A percentile compares a stretch with the other conserved stretches of the same genome.
phyloP scores from a whole-genome alignment of 2,113 vertebrate species.

The Lepus europaeus region DNA sequence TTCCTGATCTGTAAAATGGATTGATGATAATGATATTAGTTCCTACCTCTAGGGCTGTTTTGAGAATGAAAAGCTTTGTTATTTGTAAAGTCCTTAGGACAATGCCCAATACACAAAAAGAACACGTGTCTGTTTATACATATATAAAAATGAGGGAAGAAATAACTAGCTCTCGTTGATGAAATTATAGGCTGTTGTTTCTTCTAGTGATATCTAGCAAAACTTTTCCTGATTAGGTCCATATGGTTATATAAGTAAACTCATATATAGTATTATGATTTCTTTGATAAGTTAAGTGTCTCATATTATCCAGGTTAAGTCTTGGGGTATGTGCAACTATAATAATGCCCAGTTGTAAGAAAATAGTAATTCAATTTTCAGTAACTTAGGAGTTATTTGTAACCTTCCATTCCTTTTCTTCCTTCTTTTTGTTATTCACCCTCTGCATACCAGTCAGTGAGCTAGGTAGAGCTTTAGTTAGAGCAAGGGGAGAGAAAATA shows the following conservation, averaged over 20 bases:
- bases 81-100: not conserved
- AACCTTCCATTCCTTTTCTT: not conserved
- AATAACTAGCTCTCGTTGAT: not conserved
- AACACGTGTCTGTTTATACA: not conserved
- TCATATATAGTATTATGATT: not conserved
- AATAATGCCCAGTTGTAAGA: not conserved
- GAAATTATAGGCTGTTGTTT: not conserved
- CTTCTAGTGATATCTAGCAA: not conserved
- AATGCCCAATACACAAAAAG: not conserved
- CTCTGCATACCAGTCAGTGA: not conserved
- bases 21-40: not conserved
- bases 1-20: not conserved
- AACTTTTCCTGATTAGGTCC: not conserved
- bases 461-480: not conserved
- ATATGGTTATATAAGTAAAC: not conserved
- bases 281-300: not conserved
- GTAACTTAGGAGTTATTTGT: not conserved
- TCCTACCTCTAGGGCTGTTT: not conserved
- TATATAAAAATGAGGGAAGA: not conserved
- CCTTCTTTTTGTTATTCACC: not conserved
- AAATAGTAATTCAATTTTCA: not conserved
- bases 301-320: conserved; percentile 5
- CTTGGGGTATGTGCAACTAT: not conserved
- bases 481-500: not conserved
- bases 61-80: conserved; percentile 13